A percentile compares a stretch with the other conserved stretches of the same genome.
Conservation (phyloP, 2,888 invertebrate genomes). For the Drosophila greeni region DNA sequence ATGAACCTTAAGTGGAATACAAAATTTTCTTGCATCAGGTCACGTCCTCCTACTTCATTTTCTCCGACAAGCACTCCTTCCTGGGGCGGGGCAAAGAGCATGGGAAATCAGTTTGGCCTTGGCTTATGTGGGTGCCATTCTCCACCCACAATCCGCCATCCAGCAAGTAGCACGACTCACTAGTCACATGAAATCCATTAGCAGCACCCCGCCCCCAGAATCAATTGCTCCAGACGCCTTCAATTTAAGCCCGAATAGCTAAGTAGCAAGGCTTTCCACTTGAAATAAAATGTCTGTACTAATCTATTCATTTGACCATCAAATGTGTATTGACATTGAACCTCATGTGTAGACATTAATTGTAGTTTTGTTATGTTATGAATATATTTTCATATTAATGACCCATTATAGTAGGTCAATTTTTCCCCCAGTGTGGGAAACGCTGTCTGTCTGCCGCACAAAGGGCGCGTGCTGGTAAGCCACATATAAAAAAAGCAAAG, state of each 20-base stretch:
- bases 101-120: slow-evolving; percentile 36
- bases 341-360: not conserved
- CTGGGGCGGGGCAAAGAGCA: slow-evolving; percentile 16
- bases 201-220: slow-evolving; percentile 22
- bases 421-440: not conserved
- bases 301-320: no score
- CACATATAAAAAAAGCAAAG: slow-evolving; percentile 7
- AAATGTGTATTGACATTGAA: not conserved
- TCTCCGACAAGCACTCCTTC: not conserved
- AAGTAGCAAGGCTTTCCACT: slow-evolving; percentile 1
- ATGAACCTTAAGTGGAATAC: slow-evolving; percentile 17
- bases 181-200: slow-evolving; percentile 45
- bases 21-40: slow-evolving; percentile 25
- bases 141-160: slow-evolving; percentile 6
- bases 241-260: slow-evolving; percentile 39
- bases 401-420: no score
- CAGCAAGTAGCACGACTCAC: slow-evolving; percentile 23
- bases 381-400: not conserved
- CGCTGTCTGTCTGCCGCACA: slow-evolving; percentile 24
- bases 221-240: slow-evolving; percentile 30
- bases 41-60: slow-evolving; percentile 22
- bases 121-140: slow-evolving; percentile 20
- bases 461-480: slow-evolving; percentile 29
- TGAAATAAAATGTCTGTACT: not conserved
- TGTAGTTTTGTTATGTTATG: not conserved